These are phyloP conservation scores for Psylliodes chrysocephalus DNA, from an alignment of 2,888 invertebrate genomes.

Conservation along the genomic window DNA sequence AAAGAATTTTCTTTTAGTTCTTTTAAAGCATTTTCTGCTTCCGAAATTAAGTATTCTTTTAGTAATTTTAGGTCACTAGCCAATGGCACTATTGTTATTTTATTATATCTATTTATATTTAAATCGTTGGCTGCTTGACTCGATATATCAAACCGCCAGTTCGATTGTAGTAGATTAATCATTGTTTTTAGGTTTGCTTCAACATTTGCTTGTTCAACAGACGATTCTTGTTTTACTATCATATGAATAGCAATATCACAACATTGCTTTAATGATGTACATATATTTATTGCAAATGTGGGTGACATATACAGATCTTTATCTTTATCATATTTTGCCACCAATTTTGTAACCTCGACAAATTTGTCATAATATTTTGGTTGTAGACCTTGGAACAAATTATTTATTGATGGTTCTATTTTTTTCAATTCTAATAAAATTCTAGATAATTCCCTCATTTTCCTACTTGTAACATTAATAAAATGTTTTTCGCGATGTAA, in stretches of 20 bases:
- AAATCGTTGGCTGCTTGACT: constrained; percentile 26
- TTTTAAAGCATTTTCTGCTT: not conserved
- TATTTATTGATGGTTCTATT: constrained; percentile 21
- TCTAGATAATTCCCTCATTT: constrained; percentile 24
- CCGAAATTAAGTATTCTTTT: not conserved
- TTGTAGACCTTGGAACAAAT: constrained; percentile 29
- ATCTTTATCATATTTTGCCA: constrained; percentile 26
- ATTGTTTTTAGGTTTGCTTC: constrained; percentile 40
- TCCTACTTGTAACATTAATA: constrained; percentile 5
- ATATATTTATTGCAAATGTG: constrained; percentile 29
- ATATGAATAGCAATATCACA: constrained; percentile 8
- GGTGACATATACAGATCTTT: constrained; percentile 27
- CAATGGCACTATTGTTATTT: constrained; percentile 25
- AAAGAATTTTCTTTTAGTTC: not conserved
- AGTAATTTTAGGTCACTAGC: constrained; percentile 19
- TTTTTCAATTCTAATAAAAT: constrained; percentile 33
- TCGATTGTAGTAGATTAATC: constrained; percentile 31
- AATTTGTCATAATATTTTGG: constrained; percentile 35
- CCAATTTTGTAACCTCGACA: constrained; percentile 27
- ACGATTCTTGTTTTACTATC: not conserved
- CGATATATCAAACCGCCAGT: constrained; percentile 42
- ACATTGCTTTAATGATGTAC: constrained; percentile 28
- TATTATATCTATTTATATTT: constrained; percentile 37
- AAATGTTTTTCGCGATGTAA: constrained; percentile 35
- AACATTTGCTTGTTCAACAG: constrained; percentile 20